phyloP scores from a whole-genome alignment of 2,888 invertebrate species.

The Cyaniris semiargus region DNA sequence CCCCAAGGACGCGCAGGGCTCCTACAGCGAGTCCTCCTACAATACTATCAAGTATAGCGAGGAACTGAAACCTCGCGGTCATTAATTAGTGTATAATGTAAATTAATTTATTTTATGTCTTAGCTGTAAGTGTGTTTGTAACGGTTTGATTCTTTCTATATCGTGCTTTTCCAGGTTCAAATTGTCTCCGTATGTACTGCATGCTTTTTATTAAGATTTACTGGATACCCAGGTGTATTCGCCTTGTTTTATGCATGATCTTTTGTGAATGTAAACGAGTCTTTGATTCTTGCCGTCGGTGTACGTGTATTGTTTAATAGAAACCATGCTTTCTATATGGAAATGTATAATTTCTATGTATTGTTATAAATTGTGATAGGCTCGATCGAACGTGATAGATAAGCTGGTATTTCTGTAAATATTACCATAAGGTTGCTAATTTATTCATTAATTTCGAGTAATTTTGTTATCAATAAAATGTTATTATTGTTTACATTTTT shows the following conservation, averaged over 20 bases:
- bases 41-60: constrained; percentile 78
- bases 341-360: constrained; percentile 41
- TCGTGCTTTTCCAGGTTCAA: background rate
- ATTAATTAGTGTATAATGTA: constrained; percentile 45
- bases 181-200: background rate
- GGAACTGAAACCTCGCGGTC: constrained; percentile 65
- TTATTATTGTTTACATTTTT: constrained; percentile 34
- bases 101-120: constrained; percentile 33
- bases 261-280: constrained; percentile 49
- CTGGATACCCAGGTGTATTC: constrained; percentile 16
- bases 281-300: constrained; percentile 48
- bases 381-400: constrained; percentile 39
- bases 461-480: constrained; percentile 53
- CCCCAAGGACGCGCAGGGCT: constrained; percentile 63
- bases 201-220: background rate
- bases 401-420: constrained; percentile 74
- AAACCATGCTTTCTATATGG: constrained; percentile 61
- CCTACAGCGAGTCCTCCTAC: constrained; percentile 69
- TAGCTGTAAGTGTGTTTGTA: constrained; percentile 53
- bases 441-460: constrained; percentile 47
- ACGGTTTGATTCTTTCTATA: background rate
- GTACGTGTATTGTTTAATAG: constrained; percentile 49
- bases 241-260: constrained; percentile 34
- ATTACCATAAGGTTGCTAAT: constrained; percentile 53
- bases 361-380: constrained; percentile 25